Base-by-base conservation (phyloP, 2,888 invertebrate species). In the Agrochola circellaris region DNA sequence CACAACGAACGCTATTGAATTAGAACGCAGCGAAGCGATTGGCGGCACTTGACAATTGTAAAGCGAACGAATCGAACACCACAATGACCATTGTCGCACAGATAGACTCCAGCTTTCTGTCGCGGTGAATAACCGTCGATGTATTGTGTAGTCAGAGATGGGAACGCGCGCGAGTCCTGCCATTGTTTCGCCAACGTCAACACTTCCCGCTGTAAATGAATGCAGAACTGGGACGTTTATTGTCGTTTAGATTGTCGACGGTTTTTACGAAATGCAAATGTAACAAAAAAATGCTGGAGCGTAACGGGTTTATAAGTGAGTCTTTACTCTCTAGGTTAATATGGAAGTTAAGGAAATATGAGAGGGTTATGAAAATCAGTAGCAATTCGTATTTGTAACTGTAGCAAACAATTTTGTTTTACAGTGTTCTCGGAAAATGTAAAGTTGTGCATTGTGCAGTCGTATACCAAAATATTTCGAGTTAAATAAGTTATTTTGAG, bases 161-260 rank as follows among this genome's bases (percentile, higher is more conserved):
- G 87, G 86, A 88, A 90, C 89, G 88, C 80, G 79, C 81, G 60
- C 56, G 77, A 91, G 93, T 93, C 93, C 94, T 94, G 86, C 84
- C 79, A 90, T 94, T 94, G 94, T 94, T 90, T 90, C 83, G 75
- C 84, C 79, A 87, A 89, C 91, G 94, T 93, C 93, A 93, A 93
- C 93, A 92, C 93, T 94, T 93, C 90, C 91, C 88, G 88, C 83
- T 89, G 91, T 91, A 92, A 93, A 93, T 93, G 92, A 93, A 93
- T 91, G 92, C 91, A 89, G 88, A 92, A 93, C 88, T 88, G 85
- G 91, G 89, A 88, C 92, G 91, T 87, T 90, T 91, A 92, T 92
- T 92, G 92, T 93, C 91, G 90, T 87, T 90, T 90, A 91, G 89
- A 90, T 91, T 89, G 92, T 91, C 89, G 89, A 78, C 86, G 84